Evolutionary conservation across 2,113 vertebrate species (phyloP).

Genomic region (Cavia aperea): DNA sequence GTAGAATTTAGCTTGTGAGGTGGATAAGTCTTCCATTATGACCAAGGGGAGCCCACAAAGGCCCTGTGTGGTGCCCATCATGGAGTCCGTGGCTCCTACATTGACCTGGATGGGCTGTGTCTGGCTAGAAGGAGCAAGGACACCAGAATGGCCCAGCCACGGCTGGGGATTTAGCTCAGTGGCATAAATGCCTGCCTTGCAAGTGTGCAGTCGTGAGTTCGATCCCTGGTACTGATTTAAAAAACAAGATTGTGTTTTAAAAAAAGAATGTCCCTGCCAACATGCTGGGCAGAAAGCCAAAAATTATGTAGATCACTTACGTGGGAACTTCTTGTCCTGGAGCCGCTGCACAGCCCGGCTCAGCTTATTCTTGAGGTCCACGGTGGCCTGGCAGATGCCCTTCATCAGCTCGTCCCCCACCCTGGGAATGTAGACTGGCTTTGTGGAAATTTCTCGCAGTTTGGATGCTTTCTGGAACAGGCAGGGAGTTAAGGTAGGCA

Average conservation of each 20-base stretch:
- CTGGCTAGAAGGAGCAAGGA: too few species aligned
- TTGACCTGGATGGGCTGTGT: not conserved
- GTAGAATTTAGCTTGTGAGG: fast-evolving
- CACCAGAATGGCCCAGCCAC: not conserved
- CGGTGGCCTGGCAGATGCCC: slow-evolving; percentile 16
- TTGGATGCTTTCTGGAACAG: slow-evolving; percentile 74
- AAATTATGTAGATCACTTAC: slow-evolving; percentile 13
- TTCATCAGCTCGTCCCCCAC: slow-evolving; percentile 74
- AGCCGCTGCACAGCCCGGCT: not conserved
- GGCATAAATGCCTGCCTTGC: too few species aligned
- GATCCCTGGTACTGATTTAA: too few species aligned
- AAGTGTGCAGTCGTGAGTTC: too few species aligned
- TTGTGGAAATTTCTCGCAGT: slow-evolving; percentile 58
- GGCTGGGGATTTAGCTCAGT: too few species aligned
- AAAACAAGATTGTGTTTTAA: too few species aligned
- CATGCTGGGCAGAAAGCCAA: not conserved
- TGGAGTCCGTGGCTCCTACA: fast-evolving
- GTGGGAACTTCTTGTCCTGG: slow-evolving; percentile 3
- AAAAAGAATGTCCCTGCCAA: not conserved
- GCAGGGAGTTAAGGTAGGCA: not conserved
- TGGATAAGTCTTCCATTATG: not conserved
- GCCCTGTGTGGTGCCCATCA: not conserved
- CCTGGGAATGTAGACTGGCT: slow-evolving; percentile 70
- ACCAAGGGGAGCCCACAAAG: fast-evolving
- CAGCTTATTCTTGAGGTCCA: slow-evolving; percentile 63